Base-by-base conservation (phyloP, 92 coral and sea anemone genomes). In the Palythoa grandis region DNA sequence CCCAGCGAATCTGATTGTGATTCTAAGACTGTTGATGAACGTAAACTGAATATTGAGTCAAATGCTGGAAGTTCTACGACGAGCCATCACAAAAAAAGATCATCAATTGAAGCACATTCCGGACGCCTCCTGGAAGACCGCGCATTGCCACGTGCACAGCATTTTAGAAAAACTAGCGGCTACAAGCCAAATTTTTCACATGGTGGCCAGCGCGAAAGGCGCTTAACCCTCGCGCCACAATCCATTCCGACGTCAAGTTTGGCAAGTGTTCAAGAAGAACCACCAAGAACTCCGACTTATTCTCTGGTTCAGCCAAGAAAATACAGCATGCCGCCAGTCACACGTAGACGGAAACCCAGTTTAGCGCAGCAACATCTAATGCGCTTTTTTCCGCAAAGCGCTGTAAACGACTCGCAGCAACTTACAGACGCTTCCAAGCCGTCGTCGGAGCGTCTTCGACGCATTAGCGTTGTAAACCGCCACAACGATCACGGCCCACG, bases 381-480 rank as follows among this genome's bases (percentile, higher is more conserved):
- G 85, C 72, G 85, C 11, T 66, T 65, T 43, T 80, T 80, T 4
- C 61, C 85, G 63, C 85, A 80, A 23, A 48, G 23, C 20, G 43
- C 60, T 23, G 60, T 17, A 14, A 24, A 16, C 3, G 74, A 80
- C 3, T 22, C 63, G n/a, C 43, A 69, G 8, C 74, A 80, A 69
- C 14, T 11, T 11, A 40, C 9, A 35, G 85, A 80, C 25, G 73
- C 23, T 12, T 23, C 74, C 22, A 56, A 70, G 74, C 24, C 85
- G 1, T 52, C 85, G 60, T 24, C 61, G 11, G 23, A 60, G 16
- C 20, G 65, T 13, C 38, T 48, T 4, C 43, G 74, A 50, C 74
- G 85, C 85, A 80, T 23, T 14, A 80, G 75, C 24, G 85, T 65
- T 56, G 85, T 38, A 17, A 40, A 52, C 43, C 85, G 75, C 47